Evolutionary conservation across 2,888 invertebrate species (phyloP).

Genomic region (Cactoblastis cactorum): DNA sequence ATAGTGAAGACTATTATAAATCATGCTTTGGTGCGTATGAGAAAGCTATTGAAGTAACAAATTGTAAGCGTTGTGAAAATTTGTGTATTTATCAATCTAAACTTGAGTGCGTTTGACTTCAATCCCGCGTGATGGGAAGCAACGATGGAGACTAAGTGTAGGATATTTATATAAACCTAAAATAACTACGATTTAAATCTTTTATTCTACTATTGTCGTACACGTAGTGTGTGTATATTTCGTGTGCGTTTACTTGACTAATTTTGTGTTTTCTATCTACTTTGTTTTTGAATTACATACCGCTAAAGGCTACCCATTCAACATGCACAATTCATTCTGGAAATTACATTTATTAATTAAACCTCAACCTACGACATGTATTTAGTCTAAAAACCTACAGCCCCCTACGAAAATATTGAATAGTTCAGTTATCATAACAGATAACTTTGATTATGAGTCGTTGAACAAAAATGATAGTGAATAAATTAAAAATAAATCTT

Average conservation of each 20-base stretch:
- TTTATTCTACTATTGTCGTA: background rate
- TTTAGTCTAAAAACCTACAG: conserved; percentile 13
- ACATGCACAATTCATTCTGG: conserved; percentile 65
- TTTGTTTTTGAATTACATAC: conserved; percentile 35
- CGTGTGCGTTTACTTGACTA: background rate
- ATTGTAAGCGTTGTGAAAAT: background rate
- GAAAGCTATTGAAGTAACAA: background rate
- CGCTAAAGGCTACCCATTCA: conserved; percentile 49
- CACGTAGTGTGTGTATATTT: background rate
- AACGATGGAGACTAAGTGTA: no score
- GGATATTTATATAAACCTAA: background rate
- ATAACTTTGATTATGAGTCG: no score
- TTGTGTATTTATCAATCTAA: background rate
- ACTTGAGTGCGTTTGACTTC: no score
- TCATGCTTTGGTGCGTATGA: background rate
- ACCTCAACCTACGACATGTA: conserved; percentile 31
- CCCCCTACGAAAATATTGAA: conserved; percentile 15
- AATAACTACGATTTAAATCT: background rate
- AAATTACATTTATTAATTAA: conserved; percentile 41
- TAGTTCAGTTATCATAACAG: background rate
- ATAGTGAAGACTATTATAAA: background rate
- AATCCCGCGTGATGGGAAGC: no score
- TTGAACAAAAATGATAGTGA: no score
- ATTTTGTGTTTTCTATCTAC: background rate
- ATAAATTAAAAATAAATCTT: no score